These are phyloP conservation scores for Heliconius congener DNA, from an alignment of 1,140 invertebrate species.

Conservation along the genomic window DNA sequence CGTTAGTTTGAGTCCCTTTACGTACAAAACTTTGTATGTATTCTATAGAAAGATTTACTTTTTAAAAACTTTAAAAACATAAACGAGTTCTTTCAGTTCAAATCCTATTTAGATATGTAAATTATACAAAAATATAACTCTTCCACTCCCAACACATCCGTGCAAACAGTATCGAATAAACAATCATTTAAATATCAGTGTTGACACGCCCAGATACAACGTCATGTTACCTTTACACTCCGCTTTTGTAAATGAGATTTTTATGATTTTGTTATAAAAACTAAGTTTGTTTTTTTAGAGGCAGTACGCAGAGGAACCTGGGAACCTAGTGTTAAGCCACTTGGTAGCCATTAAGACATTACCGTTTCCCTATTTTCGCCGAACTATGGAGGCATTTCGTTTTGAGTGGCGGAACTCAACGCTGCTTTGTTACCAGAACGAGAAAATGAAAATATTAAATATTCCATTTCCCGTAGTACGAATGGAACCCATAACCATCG, in stretches of 20 bases:
- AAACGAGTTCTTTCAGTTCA: no score
- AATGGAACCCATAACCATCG: no score
- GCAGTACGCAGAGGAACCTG: background rate
- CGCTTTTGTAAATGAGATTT: slow-evolving; percentile 22
- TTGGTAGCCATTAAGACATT: background rate
- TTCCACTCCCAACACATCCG: slow-evolving; percentile 38
- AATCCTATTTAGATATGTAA: no score
- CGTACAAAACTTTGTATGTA: no score
- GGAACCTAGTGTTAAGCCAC: background rate
- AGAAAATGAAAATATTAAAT: no score
- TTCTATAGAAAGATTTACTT: no score
- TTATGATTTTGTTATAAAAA: slow-evolving; percentile 5
- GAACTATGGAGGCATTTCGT: no score
- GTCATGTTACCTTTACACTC: slow-evolving; percentile 15
- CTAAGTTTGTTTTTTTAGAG: background rate
- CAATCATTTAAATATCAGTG: slow-evolving; percentile 60
- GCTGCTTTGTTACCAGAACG: no score
- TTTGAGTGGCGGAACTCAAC: no score
- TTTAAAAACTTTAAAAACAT: no score
- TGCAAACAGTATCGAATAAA: slow-evolving; percentile 52
- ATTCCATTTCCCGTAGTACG: background rate
- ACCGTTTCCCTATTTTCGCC: no score
- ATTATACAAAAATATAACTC: background rate
- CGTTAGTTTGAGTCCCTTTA: no score
- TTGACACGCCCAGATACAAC: slow-evolving; percentile 17